Conservation (phyloP, 2,888 invertebrate species). For the Cecidostiba fungosa region DNA sequence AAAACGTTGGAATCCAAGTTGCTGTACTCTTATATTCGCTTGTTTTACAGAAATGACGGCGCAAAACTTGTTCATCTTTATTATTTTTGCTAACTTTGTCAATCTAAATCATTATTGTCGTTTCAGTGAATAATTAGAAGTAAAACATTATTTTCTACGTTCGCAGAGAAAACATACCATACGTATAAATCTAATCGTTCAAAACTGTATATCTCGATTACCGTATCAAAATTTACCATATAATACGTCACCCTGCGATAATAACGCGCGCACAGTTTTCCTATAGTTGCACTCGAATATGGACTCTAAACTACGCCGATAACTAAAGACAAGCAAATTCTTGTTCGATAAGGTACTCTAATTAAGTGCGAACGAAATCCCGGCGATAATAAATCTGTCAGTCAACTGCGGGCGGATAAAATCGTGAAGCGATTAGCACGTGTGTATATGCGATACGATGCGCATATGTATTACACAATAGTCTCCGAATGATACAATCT, state of each 20-base stretch:
- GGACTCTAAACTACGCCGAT: background rate
- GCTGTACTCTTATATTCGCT: too few species aligned
- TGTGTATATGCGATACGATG: background rate
- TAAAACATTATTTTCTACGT: too few species aligned
- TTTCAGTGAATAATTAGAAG: too few species aligned
- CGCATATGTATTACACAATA: background rate
- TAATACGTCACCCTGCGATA: background rate
- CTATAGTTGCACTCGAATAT: background rate
- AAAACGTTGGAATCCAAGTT: too few species aligned
- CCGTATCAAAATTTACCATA: too few species aligned
- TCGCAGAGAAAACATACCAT: too few species aligned
- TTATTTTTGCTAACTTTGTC: too few species aligned
- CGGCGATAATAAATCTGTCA: background rate
- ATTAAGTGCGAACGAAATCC: conserved; percentile 1
- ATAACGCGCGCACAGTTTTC: background rate
- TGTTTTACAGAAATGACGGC: too few species aligned
- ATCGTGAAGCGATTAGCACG: background rate
- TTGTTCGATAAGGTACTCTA: conserved; percentile 29
- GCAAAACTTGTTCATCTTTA: too few species aligned
- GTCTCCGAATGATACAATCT: background rate
- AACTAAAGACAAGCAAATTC: background rate
- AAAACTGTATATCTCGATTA: too few species aligned
- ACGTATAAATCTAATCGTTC: too few species aligned
- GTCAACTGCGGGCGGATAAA: background rate
- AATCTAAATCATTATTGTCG: too few species aligned